These are phyloP conservation scores for Bugulina stolonifera DNA, from an alignment of 2,888 invertebrate genomes.

Conservation along the genomic window DNA sequence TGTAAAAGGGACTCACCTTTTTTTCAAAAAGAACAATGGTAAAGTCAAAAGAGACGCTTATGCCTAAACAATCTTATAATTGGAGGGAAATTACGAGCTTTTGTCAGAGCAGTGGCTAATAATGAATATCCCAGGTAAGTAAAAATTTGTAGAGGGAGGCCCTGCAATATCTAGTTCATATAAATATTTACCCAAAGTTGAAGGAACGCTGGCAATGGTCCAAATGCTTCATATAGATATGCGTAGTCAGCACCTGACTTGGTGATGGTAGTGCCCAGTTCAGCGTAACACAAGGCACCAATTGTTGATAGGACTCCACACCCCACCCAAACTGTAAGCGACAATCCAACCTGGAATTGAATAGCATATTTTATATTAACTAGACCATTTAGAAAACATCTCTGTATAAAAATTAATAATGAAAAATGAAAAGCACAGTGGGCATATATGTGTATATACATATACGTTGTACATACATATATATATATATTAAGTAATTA, in stretches of 20 bases:
- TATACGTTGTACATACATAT: not conserved
- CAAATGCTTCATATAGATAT: constrained; percentile 78
- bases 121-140: too few relatives aligned
- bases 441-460: not conserved
- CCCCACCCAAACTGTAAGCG: constrained; percentile 44
- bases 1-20: too few relatives aligned
- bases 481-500: too few relatives aligned
- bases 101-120: too few relatives aligned
- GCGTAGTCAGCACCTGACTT: constrained; percentile 77
- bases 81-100: too few relatives aligned
- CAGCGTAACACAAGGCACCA: constrained; percentile 52
- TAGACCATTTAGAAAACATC: too few relatives aligned
- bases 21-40: too few relatives aligned
- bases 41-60: too few relatives aligned
- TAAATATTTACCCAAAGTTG: constrained; percentile 73
- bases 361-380: not conserved
- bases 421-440: not conserved
- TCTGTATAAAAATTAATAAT: not conserved
- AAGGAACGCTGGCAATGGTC: constrained; percentile 77
- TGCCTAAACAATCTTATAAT: too few relatives aligned
- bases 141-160: too few relatives aligned
- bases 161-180: too few relatives aligned
- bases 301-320: constrained; percentile 48
- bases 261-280: constrained; percentile 50
- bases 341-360: constrained; percentile 39